These are phyloP conservation scores for Branchinecta sandiegonensis DNA, from an alignment of 2,888 invertebrate species.

Conservation along the genomic window DNA sequence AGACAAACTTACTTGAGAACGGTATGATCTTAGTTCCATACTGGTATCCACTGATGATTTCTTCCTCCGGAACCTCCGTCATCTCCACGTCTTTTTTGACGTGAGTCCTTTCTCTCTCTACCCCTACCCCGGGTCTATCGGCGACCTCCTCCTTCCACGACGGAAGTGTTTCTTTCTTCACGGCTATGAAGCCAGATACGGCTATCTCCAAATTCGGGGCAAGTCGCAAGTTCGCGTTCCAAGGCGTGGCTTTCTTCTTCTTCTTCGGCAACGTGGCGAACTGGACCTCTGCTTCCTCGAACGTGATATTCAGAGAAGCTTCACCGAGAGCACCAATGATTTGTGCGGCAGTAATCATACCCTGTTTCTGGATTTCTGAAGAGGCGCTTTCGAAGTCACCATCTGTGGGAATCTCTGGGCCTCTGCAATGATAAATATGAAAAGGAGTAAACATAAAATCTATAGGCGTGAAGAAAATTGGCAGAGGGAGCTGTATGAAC, in stretches of 20 bases:
- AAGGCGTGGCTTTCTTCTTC: neutral
- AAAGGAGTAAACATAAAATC: too few species aligned
- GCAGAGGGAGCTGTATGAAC: too few species aligned
- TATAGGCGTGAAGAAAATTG: too few species aligned
- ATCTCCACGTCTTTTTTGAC: slow-evolving; percentile 10
- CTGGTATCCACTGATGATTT: slow-evolving; percentile 8
- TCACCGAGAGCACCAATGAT: slow-evolving; percentile 4
- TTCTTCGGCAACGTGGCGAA: slow-evolving; percentile 7
- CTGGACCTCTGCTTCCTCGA: neutral
- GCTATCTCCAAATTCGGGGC: neutral
- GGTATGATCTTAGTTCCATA: slow-evolving; percentile 10
- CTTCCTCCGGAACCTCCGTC: slow-evolving; percentile 9
- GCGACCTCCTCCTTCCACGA: slow-evolving; percentile 11
- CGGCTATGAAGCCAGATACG: neutral
- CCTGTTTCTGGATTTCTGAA: neutral
- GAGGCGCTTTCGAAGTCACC: neutral
- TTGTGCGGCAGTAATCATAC: neutral
- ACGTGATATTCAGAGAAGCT: neutral
- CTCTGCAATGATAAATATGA: neutral
- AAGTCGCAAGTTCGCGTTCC: slow-evolving; percentile 1
- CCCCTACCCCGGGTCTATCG: neutral
- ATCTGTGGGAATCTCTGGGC: slow-evolving; percentile 4
- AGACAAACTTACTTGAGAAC: neutral
- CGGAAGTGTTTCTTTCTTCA: neutral
- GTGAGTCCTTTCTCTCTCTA: neutral